phyloP scores from a whole-genome alignment of 2,113 vertebrate species.

The Toxostoma redivivum region DNA sequence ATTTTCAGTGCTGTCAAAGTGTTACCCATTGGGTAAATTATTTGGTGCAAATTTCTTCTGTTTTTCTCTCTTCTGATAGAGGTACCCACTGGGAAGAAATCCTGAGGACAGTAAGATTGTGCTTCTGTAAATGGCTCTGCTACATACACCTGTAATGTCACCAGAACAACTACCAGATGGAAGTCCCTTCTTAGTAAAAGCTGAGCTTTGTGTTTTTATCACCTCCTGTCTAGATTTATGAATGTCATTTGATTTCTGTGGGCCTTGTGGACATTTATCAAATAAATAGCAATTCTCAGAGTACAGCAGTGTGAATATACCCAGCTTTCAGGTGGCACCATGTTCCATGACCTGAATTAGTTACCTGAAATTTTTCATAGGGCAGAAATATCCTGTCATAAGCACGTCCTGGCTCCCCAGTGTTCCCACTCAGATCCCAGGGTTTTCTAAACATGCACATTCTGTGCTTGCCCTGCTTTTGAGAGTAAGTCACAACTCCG shows the following conservation, averaged over 20 bases:
- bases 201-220: neutral
- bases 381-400: neutral
- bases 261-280: conserved; percentile 2
- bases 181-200: conserved; percentile 20
- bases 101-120: neutral
- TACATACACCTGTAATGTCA: neutral
- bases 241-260: neutral
- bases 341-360: conserved; percentile 1
- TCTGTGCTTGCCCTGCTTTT: neutral
- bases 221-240: conserved; percentile 12
- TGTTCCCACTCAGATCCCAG: neutral
- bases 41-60: neutral
- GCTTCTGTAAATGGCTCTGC: neutral
- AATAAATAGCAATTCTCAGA: conserved; percentile 3
- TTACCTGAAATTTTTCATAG: neutral
- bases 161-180: neutral
- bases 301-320: neutral
- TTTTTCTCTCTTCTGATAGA: neutral
- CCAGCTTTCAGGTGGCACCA: neutral
- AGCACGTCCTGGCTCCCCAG: accelerated
- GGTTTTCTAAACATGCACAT: neutral
- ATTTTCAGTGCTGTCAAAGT: neutral
- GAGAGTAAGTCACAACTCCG: neutral
- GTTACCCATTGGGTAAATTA: neutral
- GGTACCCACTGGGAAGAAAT: neutral